Conservation (phyloP, 2,888 invertebrate genomes). For the Prosapia bicincta region DNA sequence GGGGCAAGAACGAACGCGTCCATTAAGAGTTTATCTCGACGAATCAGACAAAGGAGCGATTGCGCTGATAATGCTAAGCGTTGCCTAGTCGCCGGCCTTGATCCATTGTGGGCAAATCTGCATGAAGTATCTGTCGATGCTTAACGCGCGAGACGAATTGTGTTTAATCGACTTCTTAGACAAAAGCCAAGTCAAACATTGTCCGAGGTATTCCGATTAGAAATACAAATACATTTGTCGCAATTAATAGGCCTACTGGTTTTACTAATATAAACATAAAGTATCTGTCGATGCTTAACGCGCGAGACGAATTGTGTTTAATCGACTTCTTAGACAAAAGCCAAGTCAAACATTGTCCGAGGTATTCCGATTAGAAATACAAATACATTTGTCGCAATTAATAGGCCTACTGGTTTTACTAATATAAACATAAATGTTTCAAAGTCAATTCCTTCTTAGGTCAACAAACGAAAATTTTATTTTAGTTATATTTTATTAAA, state of each 20-base stretch:
- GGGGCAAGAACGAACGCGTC: too few species aligned
- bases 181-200: not conserved
- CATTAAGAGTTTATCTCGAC: not conserved
- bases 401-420: too few species aligned
- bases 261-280: too few species aligned
- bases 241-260: too few species aligned
- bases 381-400: too few species aligned
- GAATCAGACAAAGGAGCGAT: not conserved
- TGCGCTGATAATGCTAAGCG: not conserved
- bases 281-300: not conserved
- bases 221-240: too few species aligned
- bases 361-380: too few species aligned
- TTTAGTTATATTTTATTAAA: too few species aligned
- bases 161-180: not conserved
- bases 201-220: too few species aligned
- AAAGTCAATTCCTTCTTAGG: too few species aligned
- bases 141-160: not conserved
- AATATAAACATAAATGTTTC: too few species aligned
- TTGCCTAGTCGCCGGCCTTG: not conserved
- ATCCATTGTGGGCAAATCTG: not conserved
- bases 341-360: not conserved
- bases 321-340: not conserved
- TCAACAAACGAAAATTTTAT: too few species aligned
- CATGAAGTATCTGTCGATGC: not conserved
- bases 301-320: not conserved